Evolutionary conservation across 2,797 vertebrate genomes (phyloP).

Genomic region (Poeciliopsis gracilis): DNA sequence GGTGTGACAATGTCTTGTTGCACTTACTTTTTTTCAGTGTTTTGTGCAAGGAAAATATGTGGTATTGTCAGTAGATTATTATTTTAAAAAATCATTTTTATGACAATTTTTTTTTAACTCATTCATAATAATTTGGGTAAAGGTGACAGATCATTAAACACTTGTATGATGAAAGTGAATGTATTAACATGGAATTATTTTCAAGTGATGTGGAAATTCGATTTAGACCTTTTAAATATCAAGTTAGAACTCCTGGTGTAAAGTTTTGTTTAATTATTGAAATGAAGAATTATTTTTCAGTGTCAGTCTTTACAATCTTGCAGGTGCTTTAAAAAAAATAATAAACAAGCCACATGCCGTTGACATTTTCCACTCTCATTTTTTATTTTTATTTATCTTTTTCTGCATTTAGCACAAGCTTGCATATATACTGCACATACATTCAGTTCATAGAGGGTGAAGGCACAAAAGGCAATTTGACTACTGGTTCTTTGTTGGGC

Average conservation of each 20-base stretch:
- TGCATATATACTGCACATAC: constrained; percentile 99
- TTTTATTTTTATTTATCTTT: constrained; percentile 78
- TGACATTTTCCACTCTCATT: constrained; percentile 33
- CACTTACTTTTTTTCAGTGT: not conserved
- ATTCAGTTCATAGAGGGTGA: constrained; percentile 99
- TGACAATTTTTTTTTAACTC: too few relatives aligned
- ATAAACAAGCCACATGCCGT: constrained; percentile 35
- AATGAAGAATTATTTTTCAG: not conserved
- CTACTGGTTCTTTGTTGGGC: constrained; percentile 91
- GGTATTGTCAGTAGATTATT: not conserved
- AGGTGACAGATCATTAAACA: too few relatives aligned
- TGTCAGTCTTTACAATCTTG: not conserved
- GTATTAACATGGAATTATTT: not conserved
- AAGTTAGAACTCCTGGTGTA: not conserved
- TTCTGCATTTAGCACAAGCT: constrained; percentile 99
- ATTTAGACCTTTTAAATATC: not conserved
- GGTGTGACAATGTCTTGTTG: too few relatives aligned
- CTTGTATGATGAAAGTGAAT: not conserved
- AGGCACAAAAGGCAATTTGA: constrained; percentile 99
- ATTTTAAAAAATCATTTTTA: too few relatives aligned
- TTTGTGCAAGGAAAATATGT: not conserved
- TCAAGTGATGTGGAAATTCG: not conserved
- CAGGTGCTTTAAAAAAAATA: not conserved
- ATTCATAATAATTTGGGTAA: too few relatives aligned
- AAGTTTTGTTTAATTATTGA: not conserved